Evolutionary conservation across 2,888 invertebrate genomes (phyloP), one percentile per base, ranked within the genome.

Genomic region (Ferdinandea cuprea): DNA sequence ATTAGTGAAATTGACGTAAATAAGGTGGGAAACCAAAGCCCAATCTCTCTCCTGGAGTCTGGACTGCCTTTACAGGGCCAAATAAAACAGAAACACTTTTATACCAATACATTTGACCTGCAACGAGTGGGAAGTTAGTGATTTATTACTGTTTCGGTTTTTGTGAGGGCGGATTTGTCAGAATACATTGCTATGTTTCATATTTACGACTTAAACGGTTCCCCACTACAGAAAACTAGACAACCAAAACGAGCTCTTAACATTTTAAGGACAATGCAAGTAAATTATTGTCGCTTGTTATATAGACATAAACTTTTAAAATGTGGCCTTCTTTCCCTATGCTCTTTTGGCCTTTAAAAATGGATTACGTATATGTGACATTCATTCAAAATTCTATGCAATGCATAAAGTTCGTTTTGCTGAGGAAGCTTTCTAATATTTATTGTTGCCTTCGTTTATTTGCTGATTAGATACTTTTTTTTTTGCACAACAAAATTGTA

Each of bases 181-280:
- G 21, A 17, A 65, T 54, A 46, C 73, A 37, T 46, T 69, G 54
- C 19, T 68, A 56, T 63, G 69, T 56, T 59, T 61, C 77, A 63
- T 54, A 37, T 77, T 77, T 61, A 46, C 15, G 61, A 59, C 69
- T 69, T 77, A 77, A 69, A 63, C 48, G 56, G 46, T 78, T 56
- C 58, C 11, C 35, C 46, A 63, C 35, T 11, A 44, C 28, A 61
- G 13, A 59, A 21, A 52, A n/a, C n/a, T n/a, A 58, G 58, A 48
- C 56, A 15, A 48, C 48, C n/a, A 35, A 56, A 61, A 54, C 21
- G 54, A 40, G 50, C 52, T 52, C 52, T 32, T 59, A 58, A 50
- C 58, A 74, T 58, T 72, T 58, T 11, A 32, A 59, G 35, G 69
- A 63, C 63, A 63, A 71, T 50, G 46, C 40, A 11, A 25, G 25